Conservation (phyloP, 2,113 vertebrate species). For the Tor tambroides region DNA sequence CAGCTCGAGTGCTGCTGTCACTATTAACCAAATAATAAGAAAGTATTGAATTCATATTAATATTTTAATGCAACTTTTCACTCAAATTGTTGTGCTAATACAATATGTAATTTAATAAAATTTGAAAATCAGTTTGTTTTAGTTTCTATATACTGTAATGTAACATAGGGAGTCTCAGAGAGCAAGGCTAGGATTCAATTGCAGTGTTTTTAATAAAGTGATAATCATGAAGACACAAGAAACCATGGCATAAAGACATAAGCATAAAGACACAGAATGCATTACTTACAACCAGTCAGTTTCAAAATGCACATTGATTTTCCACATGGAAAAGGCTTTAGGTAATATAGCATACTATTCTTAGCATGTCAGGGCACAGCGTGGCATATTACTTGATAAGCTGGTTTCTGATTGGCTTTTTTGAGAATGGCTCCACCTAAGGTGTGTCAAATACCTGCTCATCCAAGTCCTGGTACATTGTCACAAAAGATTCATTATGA, state of each 20-base stretch:
- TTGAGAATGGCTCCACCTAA: constrained; percentile 21
- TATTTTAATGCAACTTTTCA: neutral
- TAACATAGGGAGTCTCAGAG: neutral
- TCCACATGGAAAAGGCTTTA: neutral
- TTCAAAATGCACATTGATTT: neutral
- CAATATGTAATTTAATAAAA: neutral
- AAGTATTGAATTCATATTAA: neutral
- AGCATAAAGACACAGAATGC: neutral
- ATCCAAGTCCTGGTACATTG: neutral
- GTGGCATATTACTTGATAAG: neutral
- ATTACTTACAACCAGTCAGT: neutral
- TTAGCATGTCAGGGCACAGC: neutral
- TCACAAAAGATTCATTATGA: neutral
- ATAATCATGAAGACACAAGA: neutral
- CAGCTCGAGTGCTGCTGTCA: neutral
- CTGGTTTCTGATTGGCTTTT: constrained; percentile 16
- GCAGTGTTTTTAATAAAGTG: neutral
- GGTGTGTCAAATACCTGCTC: neutral
- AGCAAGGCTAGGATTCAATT: neutral
- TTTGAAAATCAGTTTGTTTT: neutral
- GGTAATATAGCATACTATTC: neutral
- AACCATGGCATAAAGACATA: neutral
- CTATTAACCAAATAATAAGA: neutral
- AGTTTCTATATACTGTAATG: neutral
- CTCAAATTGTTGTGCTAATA: neutral